A percentile compares a stretch with the other conserved stretches of the same genome.
These are phyloP conservation scores for Mythimna vitellina DNA, from an alignment of 2,888 invertebrate species.

Conservation along the genomic window DNA sequence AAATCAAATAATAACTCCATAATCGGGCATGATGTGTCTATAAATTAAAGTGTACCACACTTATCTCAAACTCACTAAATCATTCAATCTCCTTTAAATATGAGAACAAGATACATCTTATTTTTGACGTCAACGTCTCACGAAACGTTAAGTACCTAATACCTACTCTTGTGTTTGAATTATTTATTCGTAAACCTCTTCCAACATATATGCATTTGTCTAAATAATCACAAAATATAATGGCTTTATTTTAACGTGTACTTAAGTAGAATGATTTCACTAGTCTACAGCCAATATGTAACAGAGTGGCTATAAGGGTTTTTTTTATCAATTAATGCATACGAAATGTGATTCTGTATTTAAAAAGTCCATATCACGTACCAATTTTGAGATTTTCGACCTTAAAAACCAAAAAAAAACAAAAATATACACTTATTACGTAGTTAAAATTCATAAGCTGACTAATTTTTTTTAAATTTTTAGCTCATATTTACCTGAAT, in stretches of 20 bases:
- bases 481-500: too few species aligned
- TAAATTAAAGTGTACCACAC: neutral
- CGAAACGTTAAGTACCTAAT: conserved; percentile 25
- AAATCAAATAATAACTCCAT: too few species aligned
- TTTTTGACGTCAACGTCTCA: conserved; percentile 15
- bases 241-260: neutral
- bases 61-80: conserved; percentile 9
- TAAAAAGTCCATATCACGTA: too few species aligned
- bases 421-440: too few species aligned
- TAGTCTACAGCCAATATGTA: too few species aligned
- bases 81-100: conserved; percentile 37
- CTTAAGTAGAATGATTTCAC: neutral
- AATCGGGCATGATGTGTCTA: neutral
- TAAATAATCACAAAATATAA: conserved; percentile 33
- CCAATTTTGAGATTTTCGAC: too few species aligned
- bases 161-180: conserved; percentile 40
- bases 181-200: conserved; percentile 44
- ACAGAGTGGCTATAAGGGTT: too few species aligned
- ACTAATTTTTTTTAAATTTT: too few species aligned
- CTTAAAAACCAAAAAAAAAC: too few species aligned
- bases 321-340: too few species aligned
- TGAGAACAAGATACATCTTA: conserved; percentile 16
- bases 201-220: conserved; percentile 29
- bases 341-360: too few species aligned
- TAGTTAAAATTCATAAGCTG: too few species aligned